Evolutionary conservation across 1,140 invertebrate genomes (phyloP), one percentile per base, ranked within the genome.

Genomic region (Bombus picipes): DNA sequence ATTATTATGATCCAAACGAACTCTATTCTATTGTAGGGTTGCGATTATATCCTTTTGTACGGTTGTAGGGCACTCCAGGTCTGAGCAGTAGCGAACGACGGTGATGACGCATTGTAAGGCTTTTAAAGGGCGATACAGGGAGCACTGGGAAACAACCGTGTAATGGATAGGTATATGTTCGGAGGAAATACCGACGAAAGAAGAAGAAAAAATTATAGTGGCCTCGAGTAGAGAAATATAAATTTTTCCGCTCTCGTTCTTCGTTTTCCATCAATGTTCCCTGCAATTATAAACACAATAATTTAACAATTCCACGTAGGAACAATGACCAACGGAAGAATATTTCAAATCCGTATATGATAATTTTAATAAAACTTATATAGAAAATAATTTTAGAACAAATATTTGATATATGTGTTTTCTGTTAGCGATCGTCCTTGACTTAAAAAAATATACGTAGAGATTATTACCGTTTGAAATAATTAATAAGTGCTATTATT

Each of bases 1-100:
- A 93, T 93, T 93, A 93, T 93, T 93, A 92, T 91, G 93, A 93
- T 93, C 93, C 92, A 93, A 93, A 93, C 90, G 93, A 93, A 93
- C 91, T 93, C 92, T 89, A 89, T 92, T 92, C 91, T 89, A 93
- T 93, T 93, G 92, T 92, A 89, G 91, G 91, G 92, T 91, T 91
- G 92, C 93, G 92, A 93, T 93, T 93, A 93, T 93, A 92, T 93
- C 91, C 92, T 95, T 93, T 93, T 93, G 93, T 93, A 91, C 77
- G 89, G 70, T 77, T 93, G 88, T 93, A 93, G 93, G 83, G 92
- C 87, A 83, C 93, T 93, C 87, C 86, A 91, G 83, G 87, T 90
- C 87, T 89, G 86, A 90, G 90, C 91, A 83, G 86, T 89, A 88
- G 91, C 88, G 90, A 91, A 89, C 92, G 90, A 86, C 89, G 91